Conservation (phyloP, 1,140 invertebrate species). For the Atopsyche davidsoni region DNA sequence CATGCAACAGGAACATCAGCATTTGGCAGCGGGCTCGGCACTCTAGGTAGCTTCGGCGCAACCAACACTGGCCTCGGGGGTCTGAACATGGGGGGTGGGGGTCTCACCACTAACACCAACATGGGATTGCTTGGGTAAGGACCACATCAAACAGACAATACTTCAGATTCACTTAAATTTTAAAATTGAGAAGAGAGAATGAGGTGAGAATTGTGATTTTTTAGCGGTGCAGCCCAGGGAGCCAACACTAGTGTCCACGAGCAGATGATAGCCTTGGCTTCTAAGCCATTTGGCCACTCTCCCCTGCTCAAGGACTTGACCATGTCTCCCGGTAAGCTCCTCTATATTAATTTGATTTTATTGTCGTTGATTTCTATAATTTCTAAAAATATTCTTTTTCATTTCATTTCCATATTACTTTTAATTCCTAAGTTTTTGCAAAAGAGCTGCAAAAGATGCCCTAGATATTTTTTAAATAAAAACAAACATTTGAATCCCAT, state of each 20-base stretch:
- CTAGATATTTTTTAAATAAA: too few species aligned
- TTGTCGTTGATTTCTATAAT: too few species aligned
- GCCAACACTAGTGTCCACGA: conserved; percentile 53
- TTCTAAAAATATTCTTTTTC: too few species aligned
- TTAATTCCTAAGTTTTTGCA: too few species aligned
- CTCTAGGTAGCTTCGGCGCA: conserved; percentile 6
- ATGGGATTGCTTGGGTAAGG: conserved; percentile 16
- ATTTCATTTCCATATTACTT: too few species aligned
- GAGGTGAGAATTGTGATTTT: too few species aligned
- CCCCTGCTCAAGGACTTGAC: conserved; percentile 68
- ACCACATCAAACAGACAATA: too few species aligned
- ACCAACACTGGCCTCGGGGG: background rate
- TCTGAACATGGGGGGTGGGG: conserved; percentile 21
- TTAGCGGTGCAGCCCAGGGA: conserved; percentile 25
- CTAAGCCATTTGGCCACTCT: conserved; percentile 73
- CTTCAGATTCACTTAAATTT: conserved; percentile 2
- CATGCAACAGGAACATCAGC: conserved; percentile 5
- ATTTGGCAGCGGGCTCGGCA: conserved; percentile 40
- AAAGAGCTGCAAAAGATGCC: too few species aligned
- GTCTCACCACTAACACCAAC: conserved; percentile 42
- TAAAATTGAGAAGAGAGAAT: conserved; percentile 7
- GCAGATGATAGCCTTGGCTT: conserved; percentile 60
- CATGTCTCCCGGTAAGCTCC: conserved; percentile 36
- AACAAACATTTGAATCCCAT: too few species aligned
- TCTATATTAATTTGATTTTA: conserved; percentile 4